These are phyloP conservation scores for Drosophila yakuba DNA, from an alignment of 1,140 invertebrate species.

Conservation along the genomic window DNA sequence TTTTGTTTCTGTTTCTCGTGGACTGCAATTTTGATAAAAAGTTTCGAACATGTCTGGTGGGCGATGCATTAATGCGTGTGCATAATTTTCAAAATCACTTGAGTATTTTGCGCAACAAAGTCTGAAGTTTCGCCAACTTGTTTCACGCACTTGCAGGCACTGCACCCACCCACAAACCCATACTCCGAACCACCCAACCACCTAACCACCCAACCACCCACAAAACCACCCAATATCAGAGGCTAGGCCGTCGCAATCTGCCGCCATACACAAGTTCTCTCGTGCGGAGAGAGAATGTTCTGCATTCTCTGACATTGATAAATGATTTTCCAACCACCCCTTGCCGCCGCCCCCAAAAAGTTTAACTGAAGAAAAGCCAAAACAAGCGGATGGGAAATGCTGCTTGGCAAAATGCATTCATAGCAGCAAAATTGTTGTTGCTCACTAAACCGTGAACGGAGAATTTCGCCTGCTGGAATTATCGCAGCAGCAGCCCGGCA, in stretches of 20 bases:
- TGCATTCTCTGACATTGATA: slow-evolving; percentile 79
- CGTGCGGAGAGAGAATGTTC: slow-evolving; percentile 73
- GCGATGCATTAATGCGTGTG: slow-evolving; percentile 77
- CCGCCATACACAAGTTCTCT: slow-evolving; percentile 55
- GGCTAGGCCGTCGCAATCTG: slow-evolving; percentile 50
- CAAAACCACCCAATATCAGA: slow-evolving; percentile 18
- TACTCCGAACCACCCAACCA: not conserved
- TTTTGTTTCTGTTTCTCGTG: slow-evolving; percentile 8
- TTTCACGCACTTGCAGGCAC: slow-evolving; percentile 49
- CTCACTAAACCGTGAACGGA: slow-evolving; percentile 78
- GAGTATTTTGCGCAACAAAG: slow-evolving; percentile 73
- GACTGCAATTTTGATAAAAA: slow-evolving; percentile 54
- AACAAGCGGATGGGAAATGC: slow-evolving; percentile 17
- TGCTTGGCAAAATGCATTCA: slow-evolving; percentile 57
- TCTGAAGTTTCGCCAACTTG: slow-evolving; percentile 72
- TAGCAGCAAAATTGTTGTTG: slow-evolving; percentile 76
- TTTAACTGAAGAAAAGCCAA: slow-evolving; percentile 71
- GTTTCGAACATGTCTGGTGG: slow-evolving; percentile 30
- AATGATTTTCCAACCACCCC: slow-evolving; percentile 60
- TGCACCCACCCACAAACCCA: not conserved
- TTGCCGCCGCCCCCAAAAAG: slow-evolving; percentile 27
- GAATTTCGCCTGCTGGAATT: slow-evolving; percentile 60
- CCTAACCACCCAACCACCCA: not conserved
- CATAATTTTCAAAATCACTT: slow-evolving; percentile 81
- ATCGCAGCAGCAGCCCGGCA: slow-evolving; percentile 37